Conservation (phyloP, 2,888 invertebrate species). For the Nemotelus nigrinus region DNA sequence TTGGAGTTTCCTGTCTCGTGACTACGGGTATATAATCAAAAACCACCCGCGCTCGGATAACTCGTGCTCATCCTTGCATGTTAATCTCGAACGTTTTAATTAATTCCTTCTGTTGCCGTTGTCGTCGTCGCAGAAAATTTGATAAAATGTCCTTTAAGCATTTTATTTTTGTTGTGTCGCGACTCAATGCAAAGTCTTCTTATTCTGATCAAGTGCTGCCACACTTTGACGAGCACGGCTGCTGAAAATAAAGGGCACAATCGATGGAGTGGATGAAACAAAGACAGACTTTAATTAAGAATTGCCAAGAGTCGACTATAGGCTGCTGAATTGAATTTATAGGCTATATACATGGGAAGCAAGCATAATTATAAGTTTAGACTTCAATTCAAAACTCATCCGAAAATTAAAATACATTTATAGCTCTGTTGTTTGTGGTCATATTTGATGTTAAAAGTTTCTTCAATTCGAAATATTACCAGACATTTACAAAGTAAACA, state of each 20-base stretch:
- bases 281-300: slow-evolving; percentile 35
- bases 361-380: background rate
- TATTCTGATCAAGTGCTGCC: slow-evolving; percentile 32
- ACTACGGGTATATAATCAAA: slow-evolving; percentile 11
- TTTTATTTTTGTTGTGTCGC: slow-evolving; percentile 25
- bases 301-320: background rate
- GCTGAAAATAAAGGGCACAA: slow-evolving; percentile 1
- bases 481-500: too few species aligned
- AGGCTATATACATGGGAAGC: too few species aligned
- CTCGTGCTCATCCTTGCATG: slow-evolving; percentile 8
- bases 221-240: slow-evolving; percentile 24
- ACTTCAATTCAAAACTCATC: too few species aligned
- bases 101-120: slow-evolving; percentile 28
- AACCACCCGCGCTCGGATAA: slow-evolving; percentile 10
- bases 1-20: background rate
- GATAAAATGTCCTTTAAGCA: slow-evolving; percentile 32
- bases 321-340: too few species aligned
- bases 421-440: too few species aligned
- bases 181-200: slow-evolving; percentile 10
- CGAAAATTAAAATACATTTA: too few species aligned
- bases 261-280: slow-evolving; percentile 1
- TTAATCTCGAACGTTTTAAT: slow-evolving; percentile 38
- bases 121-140: slow-evolving; percentile 34
- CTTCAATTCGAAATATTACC: too few species aligned
- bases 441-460: too few species aligned